Percentiles rank a stretch among this genome's conserved stretches.
phyloP scores from a whole-genome alignment of 2,113 vertebrate genomes.

The Ochotona princeps region DNA sequence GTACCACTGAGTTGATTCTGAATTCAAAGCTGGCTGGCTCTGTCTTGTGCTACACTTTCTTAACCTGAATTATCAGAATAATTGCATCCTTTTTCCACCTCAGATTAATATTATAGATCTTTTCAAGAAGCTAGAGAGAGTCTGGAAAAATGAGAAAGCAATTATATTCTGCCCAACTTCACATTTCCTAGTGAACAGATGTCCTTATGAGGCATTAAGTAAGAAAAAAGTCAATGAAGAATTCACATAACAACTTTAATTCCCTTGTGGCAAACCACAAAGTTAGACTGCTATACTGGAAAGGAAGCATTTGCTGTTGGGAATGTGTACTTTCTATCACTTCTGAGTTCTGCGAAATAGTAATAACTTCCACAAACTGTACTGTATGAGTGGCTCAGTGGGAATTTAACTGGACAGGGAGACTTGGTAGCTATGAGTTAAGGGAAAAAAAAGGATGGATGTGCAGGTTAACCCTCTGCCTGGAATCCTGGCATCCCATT shows the following conservation, averaged over 20 bases:
- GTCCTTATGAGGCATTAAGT: neutral
- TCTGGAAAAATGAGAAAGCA: neutral
- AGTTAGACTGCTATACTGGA: neutral
- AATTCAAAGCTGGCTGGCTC: neutral
- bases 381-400: neutral
- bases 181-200: conserved; percentile 29
- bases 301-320: neutral
- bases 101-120: conserved; percentile 26
- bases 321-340: neutral
- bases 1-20: neutral
- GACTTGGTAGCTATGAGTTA: no score
- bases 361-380: neutral
- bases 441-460: no score
- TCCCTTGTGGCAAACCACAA: neutral
- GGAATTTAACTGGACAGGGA: neutral
- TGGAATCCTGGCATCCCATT: no score
- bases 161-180: conserved; percentile 30
- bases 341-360: neutral
- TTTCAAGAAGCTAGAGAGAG: conserved; percentile 8
- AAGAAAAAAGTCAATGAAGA: neutral
- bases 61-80: neutral
- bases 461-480: no score
- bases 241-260: neutral
- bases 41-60: neutral
- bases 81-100: neutral